Evolutionary conservation across 2,113 vertebrate species (phyloP).

Genomic region (Eulacestoma nigropectus): DNA sequence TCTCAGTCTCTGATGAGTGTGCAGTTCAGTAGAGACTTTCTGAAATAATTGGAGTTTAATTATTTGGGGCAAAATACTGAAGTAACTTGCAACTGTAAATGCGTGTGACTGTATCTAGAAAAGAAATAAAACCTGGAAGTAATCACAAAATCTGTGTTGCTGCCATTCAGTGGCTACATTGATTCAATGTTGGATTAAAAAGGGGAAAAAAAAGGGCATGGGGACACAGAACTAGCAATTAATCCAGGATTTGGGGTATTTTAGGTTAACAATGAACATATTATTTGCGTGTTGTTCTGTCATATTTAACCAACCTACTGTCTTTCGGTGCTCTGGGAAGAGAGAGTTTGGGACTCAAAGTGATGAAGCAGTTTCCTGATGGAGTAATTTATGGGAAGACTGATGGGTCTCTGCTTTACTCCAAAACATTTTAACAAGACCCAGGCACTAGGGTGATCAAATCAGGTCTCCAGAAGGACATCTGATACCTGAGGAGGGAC

Average conservation of each 20-base stretch:
- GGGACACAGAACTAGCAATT: not conserved
- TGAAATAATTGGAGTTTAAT: not conserved
- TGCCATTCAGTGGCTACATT: not conserved
- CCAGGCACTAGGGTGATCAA: not conserved
- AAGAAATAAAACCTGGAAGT: not conserved
- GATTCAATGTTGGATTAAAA: not conserved
- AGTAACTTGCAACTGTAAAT: not conserved
- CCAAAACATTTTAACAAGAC: not conserved
- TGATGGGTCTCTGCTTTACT: not conserved
- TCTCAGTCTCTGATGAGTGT: not conserved
- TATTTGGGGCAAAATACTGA: not conserved
- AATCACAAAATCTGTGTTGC: not conserved
- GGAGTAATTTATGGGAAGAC: not conserved
- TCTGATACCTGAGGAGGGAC: not conserved
- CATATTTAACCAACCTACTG: not conserved
- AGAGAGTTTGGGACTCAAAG: not conserved
- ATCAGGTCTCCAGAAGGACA: not conserved
- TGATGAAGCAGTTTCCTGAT: not conserved
- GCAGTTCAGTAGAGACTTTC: not conserved
- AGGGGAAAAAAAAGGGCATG: not conserved
- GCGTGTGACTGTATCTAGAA: not conserved
- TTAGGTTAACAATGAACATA: not conserved
- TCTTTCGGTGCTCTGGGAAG: not conserved
- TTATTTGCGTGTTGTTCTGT: not conserved
- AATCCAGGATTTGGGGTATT: not conserved